These are phyloP conservation scores for Habroteleia sp. DNA, from an alignment of 2,888 invertebrate genomes.

Conservation along the genomic window DNA sequence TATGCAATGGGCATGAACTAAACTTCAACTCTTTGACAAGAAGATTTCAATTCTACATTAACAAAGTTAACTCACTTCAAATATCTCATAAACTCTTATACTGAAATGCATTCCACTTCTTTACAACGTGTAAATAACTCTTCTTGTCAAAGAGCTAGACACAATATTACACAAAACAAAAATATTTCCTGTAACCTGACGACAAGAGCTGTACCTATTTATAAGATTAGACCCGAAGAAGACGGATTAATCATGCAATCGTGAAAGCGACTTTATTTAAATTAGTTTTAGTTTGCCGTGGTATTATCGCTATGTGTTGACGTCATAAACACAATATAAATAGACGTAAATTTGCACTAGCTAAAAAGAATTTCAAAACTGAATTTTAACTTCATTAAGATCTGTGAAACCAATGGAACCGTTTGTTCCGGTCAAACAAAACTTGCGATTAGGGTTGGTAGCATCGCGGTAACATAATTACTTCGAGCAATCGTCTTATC, in stretches of 20 bases:
- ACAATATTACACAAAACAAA: conserved; percentile 33
- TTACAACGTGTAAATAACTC: too few relatives aligned
- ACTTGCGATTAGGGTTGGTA: too few relatives aligned
- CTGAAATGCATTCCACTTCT: too few relatives aligned
- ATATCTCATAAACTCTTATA: too few relatives aligned
- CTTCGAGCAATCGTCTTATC: not conserved
- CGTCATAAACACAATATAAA: conserved; percentile 55
- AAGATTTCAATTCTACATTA: too few relatives aligned
- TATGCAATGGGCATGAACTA: too few relatives aligned
- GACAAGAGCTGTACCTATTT: conserved; percentile 45
- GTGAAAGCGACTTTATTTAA: conserved; percentile 54
- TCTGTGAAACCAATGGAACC: conserved; percentile 2
- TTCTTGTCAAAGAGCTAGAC: conserved; percentile 10
- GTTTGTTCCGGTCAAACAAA: conserved; percentile 7
- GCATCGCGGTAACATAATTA: conserved; percentile 6
- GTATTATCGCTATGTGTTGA: conserved; percentile 48
- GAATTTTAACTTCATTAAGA: conserved; percentile 11
- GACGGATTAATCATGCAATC: conserved; percentile 59
- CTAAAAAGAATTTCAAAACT: not conserved
- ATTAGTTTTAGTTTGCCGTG: conserved; percentile 53
- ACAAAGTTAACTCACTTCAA: too few relatives aligned
- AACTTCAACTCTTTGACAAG: too few relatives aligned
- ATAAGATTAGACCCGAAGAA: conserved; percentile 51
- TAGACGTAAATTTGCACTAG: conserved; percentile 6
- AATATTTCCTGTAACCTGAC: conserved; percentile 26